A percentile compares a stretch with the other conserved stretches of the same genome.
Conservation (phyloP, 2,113 vertebrate genomes). For the Takifugu flavidus region DNA sequence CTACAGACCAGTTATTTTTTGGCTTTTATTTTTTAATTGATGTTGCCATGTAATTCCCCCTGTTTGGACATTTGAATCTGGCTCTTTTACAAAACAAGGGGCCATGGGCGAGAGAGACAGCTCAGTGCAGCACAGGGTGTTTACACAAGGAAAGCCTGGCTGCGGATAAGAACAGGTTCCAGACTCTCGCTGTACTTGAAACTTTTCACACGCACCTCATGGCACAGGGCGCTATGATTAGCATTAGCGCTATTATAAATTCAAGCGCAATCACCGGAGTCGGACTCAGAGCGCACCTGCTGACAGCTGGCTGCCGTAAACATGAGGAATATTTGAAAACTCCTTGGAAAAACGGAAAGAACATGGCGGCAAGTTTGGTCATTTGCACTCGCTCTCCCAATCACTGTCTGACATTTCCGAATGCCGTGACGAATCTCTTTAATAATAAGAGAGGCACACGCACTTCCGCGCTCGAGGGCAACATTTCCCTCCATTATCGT, state of each 20-base stretch:
- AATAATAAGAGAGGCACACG: constrained; percentile 43
- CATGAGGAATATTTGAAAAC: neutral
- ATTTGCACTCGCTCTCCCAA: constrained; percentile 1
- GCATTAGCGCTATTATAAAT: neutral
- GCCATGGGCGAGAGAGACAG: constrained; percentile 46
- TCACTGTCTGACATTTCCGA: constrained; percentile 22
- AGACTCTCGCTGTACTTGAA: constrained; percentile 17
- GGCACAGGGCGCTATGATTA: neutral
- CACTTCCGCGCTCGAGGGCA: constrained; percentile 39
- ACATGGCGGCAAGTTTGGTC: constrained; percentile 38
- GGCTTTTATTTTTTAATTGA: constrained; percentile 1
- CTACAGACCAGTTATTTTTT: constrained; percentile 1
- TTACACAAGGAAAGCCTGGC: constrained; percentile 56
- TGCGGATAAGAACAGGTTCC: constrained; percentile 54
- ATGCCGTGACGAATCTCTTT: constrained; percentile 42
- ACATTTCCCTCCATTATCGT: constrained; percentile 35
- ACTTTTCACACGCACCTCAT: constrained; percentile 5
- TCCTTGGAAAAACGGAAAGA: neutral
- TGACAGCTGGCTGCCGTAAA: neutral
- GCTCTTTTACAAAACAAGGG: constrained; percentile 7
- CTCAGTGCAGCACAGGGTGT: constrained; percentile 41
- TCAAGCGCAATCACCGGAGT: neutral
- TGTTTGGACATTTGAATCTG: neutral
- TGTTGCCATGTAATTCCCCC: neutral
- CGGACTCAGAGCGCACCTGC: neutral